Conservation (phyloP, 1,140 invertebrate species). For the Zophobas morio region DNA sequence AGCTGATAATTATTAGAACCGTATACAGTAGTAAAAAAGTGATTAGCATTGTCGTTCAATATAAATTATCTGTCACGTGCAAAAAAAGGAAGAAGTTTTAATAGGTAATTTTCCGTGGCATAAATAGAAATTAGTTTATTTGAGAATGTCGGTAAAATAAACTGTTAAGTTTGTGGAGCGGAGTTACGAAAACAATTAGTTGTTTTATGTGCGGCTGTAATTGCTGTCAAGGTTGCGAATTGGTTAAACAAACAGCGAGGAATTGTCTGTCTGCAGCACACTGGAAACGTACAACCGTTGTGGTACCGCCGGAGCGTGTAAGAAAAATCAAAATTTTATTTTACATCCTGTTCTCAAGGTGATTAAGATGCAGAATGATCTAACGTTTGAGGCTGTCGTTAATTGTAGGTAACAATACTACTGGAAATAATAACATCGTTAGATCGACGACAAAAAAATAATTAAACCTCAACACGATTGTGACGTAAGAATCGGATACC, state of each 20-base stretch:
- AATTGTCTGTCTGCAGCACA: not conserved
- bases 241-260: not conserved
- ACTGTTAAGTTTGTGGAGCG: slow-evolving; percentile 4
- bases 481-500: not conserved
- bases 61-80: slow-evolving; percentile 17
- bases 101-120: slow-evolving; percentile 15
- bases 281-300: not conserved
- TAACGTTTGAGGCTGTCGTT: slow-evolving; percentile 26
- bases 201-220: slow-evolving; percentile 10
- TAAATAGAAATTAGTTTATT: slow-evolving; percentile 29
- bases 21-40: slow-evolving; percentile 32
- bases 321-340: slow-evolving; percentile 33
- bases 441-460: slow-evolving; percentile 22
- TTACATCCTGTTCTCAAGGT: slow-evolving; percentile 41
- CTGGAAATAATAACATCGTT: slow-evolving; percentile 33
- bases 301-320: slow-evolving; percentile 10
- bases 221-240: slow-evolving; percentile 9
- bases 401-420: slow-evolving; percentile 20
- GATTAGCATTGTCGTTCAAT: slow-evolving; percentile 34
- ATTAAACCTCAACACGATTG: slow-evolving; percentile 18
- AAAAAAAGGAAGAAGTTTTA: not conserved
- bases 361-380: slow-evolving; percentile 31
- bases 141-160: slow-evolving; percentile 11
- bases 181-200: slow-evolving; percentile 23
- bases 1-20: slow-evolving; percentile 29